A percentile compares a stretch with the other conserved stretches of the same genome.
These are phyloP conservation scores for Orthosia gothica DNA, from an alignment of 2,888 invertebrate genomes.

Conservation along the genomic window DNA sequence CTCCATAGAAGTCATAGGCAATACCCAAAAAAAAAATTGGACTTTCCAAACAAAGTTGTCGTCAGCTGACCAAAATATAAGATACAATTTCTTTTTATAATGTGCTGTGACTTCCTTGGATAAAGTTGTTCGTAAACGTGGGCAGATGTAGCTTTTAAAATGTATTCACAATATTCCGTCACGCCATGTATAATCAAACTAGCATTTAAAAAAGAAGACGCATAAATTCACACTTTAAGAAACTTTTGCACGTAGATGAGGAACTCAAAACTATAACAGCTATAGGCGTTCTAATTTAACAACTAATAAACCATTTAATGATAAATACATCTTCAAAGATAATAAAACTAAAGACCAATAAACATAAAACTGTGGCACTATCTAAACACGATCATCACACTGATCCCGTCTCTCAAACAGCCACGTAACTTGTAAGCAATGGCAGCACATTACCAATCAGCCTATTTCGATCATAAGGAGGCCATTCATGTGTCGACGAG, in stretches of 20 bases:
- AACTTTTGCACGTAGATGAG: not conserved
- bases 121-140: no score
- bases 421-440: slow-evolving; percentile 53
- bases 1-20: no score
- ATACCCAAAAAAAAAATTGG: no score
- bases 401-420: slow-evolving; percentile 14
- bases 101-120: no score
- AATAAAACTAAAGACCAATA: not conserved
- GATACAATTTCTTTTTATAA: no score
- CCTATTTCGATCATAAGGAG: slow-evolving; percentile 73
- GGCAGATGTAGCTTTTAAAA: no score
- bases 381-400: slow-evolving; percentile 19
- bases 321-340: not conserved
- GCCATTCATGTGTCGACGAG: slow-evolving; percentile 79
- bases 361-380: slow-evolving; percentile 3
- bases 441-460: slow-evolving; percentile 66
- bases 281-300: not conserved
- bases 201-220: not conserved
- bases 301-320: not conserved
- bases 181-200: no score
- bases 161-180: no score
- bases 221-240: not conserved
- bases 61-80: no score
- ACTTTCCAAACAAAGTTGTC: no score
- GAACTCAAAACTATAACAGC: not conserved